Conservation (phyloP, 2,888 invertebrate species). For the Polydrusus tereticollis region DNA sequence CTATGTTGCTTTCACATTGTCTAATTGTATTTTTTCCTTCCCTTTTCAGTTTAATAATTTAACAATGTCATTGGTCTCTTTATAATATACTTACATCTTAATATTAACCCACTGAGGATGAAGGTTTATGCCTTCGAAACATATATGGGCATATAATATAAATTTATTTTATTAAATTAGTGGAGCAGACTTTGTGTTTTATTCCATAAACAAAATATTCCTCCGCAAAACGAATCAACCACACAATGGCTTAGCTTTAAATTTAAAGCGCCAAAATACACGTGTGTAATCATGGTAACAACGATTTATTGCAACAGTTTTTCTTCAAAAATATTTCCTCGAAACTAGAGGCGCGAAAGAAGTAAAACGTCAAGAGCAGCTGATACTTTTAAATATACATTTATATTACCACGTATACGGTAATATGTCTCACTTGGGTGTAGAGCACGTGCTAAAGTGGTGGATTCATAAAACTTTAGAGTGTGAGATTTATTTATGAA, state of each 20-base stretch:
- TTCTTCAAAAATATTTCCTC: not conserved
- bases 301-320: not conserved
- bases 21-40: no score
- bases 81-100: no score
- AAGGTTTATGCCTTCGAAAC: no score
- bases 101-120: no score
- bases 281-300: not conserved
- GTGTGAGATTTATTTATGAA: conserved; percentile 15
- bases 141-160: no score
- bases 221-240: no score
- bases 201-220: no score
- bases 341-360: conserved; percentile 3
- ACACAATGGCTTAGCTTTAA: not conserved
- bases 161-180: no score
- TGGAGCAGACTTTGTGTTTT: no score
- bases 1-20: no score
- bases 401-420: conserved; percentile 33
- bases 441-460: conserved; percentile 34
- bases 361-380: conserved; percentile 29
- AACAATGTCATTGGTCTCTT: no score
- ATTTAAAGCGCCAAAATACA: not conserved
- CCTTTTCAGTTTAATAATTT: no score
- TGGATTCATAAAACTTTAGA: conserved; percentile 37
- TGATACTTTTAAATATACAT: conserved; percentile 41
- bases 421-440: conserved; percentile 36